Evolutionary conservation across 64 coral and sea anemone genomes (phyloP).

Genomic region (Montipora efflorescens): DNA sequence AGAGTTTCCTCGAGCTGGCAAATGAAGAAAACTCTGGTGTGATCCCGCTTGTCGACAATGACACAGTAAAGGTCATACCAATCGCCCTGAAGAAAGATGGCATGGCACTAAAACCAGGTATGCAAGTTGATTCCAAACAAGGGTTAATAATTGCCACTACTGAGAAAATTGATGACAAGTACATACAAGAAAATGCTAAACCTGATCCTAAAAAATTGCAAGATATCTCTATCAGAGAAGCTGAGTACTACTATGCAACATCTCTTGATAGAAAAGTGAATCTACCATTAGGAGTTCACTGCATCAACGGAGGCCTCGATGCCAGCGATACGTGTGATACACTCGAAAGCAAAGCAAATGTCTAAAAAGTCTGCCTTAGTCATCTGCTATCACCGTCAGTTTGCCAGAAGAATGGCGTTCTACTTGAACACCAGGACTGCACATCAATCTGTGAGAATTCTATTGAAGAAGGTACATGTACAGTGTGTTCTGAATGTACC

Average conservation of each 20-base stretch:
- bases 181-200: slow-evolving; percentile 29
- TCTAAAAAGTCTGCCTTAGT: slow-evolving; percentile 1
- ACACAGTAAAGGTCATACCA: slow-evolving; percentile 23
- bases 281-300: slow-evolving; percentile 40
- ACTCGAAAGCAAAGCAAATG: slow-evolving; percentile 11
- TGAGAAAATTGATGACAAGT: slow-evolving; percentile 44
- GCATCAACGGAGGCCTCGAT: background rate
- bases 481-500: background rate
- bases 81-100: slow-evolving; percentile 40
- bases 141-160: slow-evolving; percentile 27
- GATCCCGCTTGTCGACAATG: slow-evolving; percentile 12
- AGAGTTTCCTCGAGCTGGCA: slow-evolving; percentile 45
- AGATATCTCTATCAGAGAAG: slow-evolving; percentile 37
- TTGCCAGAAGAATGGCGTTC: slow-evolving; percentile 29
- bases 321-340: slow-evolving; percentile 6
- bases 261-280: slow-evolving; percentile 27
- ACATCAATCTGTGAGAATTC: slow-evolving; percentile 3
- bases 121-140: slow-evolving; percentile 43
- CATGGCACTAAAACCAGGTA: slow-evolving; percentile 37
- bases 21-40: slow-evolving; percentile 21
- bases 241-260: slow-evolving; percentile 43
- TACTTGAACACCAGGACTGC: slow-evolving; percentile 35
- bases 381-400: background rate
- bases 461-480: background rate
- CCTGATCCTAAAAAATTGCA: slow-evolving; percentile 32